These are phyloP conservation scores for Mayetiola destructor DNA, from an alignment of 2,888 invertebrate species.

Conservation along the genomic window DNA sequence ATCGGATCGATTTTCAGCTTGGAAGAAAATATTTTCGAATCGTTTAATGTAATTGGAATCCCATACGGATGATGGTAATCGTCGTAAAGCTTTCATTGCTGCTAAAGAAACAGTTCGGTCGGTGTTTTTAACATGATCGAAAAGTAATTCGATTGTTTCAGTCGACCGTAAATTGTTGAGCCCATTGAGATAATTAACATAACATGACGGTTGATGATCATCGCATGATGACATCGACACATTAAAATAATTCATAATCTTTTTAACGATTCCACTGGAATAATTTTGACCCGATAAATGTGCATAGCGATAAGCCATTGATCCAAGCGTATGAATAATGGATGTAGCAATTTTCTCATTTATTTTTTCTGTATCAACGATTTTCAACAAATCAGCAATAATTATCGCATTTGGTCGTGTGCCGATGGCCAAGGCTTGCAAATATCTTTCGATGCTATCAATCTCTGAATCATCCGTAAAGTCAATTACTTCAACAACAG, in stretches of 20 bases:
- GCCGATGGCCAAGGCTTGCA: conserved; percentile 56
- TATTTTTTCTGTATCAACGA: conserved; percentile 32
- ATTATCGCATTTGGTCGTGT: conserved; percentile 45
- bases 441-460: conserved; percentile 53
- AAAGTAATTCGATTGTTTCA: conserved; percentile 43
- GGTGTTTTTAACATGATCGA: conserved; percentile 40
- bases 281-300: conserved; percentile 24
- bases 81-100: conserved; percentile 51
- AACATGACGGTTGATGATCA: conserved; percentile 35
- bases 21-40: conserved; percentile 45
- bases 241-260: conserved; percentile 22
- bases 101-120: conserved; percentile 43
- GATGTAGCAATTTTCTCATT: conserved; percentile 51
- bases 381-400: conserved; percentile 30
- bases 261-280: conserved; percentile 11
- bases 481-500: conserved; percentile 48
- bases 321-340: conserved; percentile 47
- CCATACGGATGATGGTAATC: conserved; percentile 34
- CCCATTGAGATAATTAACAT: conserved; percentile 46
- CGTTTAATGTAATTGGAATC: conserved; percentile 33
- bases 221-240: conserved; percentile 23
- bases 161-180: conserved; percentile 53
- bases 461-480: conserved; percentile 36
- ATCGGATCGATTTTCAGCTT: conserved; percentile 44
- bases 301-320: conserved; percentile 41